These are phyloP conservation scores for Pipa parva DNA, from an alignment of 2,113 vertebrate genomes.

Conservation along the genomic window DNA sequence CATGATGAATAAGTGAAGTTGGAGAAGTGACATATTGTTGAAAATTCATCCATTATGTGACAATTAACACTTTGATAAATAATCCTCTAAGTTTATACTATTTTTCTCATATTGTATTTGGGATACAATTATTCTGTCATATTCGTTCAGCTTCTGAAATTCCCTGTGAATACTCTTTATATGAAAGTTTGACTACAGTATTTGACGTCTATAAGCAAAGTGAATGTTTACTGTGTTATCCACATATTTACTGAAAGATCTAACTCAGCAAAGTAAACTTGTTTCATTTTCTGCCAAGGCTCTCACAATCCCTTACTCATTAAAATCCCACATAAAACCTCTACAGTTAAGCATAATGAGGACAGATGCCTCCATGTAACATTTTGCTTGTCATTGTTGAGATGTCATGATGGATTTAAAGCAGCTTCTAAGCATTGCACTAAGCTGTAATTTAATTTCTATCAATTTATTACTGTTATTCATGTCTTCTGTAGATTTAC, in stretches of 20 bases:
- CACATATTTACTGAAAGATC: neutral
- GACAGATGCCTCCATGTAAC: slow-evolving; percentile 21
- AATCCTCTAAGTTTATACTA: no score
- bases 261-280: neutral
- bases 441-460: slow-evolving; percentile 34
- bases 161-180: slow-evolving; percentile 15
- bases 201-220: slow-evolving; percentile 8
- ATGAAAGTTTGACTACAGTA: slow-evolving; percentile 22
- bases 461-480: slow-evolving; percentile 33
- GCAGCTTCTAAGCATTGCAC: slow-evolving; percentile 14
- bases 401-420: slow-evolving; percentile 35
- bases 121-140: no score
- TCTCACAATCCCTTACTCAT: slow-evolving; percentile 9
- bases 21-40: no score
- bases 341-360: slow-evolving; percentile 24
- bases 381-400: slow-evolving; percentile 31
- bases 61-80: no score
- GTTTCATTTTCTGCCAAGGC: slow-evolving; percentile 18
- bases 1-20: no score
- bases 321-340: slow-evolving; percentile 10
- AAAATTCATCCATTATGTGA: no score
- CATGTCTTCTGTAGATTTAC: slow-evolving; percentile 22
- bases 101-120: no score
- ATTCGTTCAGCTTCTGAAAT: slow-evolving; percentile 1
- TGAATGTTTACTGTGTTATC: slow-evolving; percentile 6